Base-by-base conservation (phyloP, 2,113 vertebrate species). In the Cynopterus brachyotis region DNA sequence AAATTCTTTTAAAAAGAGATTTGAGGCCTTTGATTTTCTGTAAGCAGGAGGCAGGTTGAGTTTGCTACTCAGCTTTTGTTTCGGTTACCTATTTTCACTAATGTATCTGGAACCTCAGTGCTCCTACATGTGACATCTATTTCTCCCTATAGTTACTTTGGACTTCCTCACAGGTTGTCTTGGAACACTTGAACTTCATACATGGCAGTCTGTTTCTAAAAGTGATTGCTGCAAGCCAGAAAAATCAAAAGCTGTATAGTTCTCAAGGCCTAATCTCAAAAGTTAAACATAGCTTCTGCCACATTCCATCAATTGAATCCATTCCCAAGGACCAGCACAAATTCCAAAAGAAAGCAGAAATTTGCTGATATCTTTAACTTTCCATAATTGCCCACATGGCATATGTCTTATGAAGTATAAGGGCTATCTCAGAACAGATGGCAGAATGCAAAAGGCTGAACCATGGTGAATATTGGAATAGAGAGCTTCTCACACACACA, bases 351-450 rank as follows among this genome's bases (percentile, higher is more conserved):
- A 86, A 57, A 86, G 50, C 12, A 42, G 7, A 66, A 73, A 57
- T 40, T 42, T 42, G 22, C 53, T 55, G 22, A 28, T 13, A 40
- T 64, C 10, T 72, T 85, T 6, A 64, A 24, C 26, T 62, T 53
- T 11, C 1, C 22, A 15, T 19, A n/a, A 1, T 70, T 62, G 59
- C 19, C 24, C 53, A n/a, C 1, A 55, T 16, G 17, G 0, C 7
- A 10, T 6, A 13, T 11, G 1, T 28, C 9, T 89, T 60, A 53
- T 59, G n/a, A 50, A 79, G 22, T 1, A 2, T 55, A 35, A 78
- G 64, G 60, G 11, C 2, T 26, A 37, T 35, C 69, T 26, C 28
- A 37, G n/a, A n/a, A 42, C 9, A 73, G 57, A 62, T 8, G 10
- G 64, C 5, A 62, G 11, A 64, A 79, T 12, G 2, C 22, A 26